phyloP scores from a whole-genome alignment of 2,888 invertebrate species.

The Linnaemya tessellans region DNA sequence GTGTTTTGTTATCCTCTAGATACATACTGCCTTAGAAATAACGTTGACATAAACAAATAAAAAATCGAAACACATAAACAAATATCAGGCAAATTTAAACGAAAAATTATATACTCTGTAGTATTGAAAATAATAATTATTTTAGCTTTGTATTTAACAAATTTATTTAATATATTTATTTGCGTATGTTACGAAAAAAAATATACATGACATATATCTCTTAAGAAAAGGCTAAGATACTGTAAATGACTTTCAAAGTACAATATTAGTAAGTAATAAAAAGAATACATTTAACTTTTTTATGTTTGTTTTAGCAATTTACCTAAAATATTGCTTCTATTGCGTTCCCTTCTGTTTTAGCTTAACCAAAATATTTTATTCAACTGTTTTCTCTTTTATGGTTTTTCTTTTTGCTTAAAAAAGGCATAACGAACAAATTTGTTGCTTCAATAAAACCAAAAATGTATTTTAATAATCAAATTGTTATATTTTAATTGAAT shows the following conservation, averaged over 20 bases:
- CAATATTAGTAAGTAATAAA: slow-evolving; percentile 59
- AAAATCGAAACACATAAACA: not conserved
- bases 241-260: slow-evolving; percentile 67
- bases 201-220: not conserved
- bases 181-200: slow-evolving; percentile 15
- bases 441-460: slow-evolving; percentile 62
- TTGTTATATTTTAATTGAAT: slow-evolving; percentile 58
- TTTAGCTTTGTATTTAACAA: slow-evolving; percentile 9
- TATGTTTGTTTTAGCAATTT: slow-evolving; percentile 31
- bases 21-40: slow-evolving; percentile 49
- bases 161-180: slow-evolving; percentile 16
- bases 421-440: slow-evolving; percentile 31
- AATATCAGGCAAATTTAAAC: slow-evolving; percentile 33
- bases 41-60: slow-evolving; percentile 18
- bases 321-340: slow-evolving; percentile 28
- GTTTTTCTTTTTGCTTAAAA: slow-evolving; percentile 52
- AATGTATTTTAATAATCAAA: slow-evolving; percentile 41
- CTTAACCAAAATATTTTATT: slow-evolving; percentile 34
- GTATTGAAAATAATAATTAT: not conserved
- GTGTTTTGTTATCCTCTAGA: slow-evolving; percentile 39
- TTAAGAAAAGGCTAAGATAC: slow-evolving; percentile 62
- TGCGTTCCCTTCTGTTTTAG: slow-evolving; percentile 25
- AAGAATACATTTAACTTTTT: slow-evolving; percentile 23
- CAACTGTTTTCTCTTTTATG: not conserved
- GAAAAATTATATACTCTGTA: slow-evolving; percentile 1